Base-by-base conservation (phyloP, 2,797 vertebrate species). In the Hapalemur alaotrensis region DNA sequence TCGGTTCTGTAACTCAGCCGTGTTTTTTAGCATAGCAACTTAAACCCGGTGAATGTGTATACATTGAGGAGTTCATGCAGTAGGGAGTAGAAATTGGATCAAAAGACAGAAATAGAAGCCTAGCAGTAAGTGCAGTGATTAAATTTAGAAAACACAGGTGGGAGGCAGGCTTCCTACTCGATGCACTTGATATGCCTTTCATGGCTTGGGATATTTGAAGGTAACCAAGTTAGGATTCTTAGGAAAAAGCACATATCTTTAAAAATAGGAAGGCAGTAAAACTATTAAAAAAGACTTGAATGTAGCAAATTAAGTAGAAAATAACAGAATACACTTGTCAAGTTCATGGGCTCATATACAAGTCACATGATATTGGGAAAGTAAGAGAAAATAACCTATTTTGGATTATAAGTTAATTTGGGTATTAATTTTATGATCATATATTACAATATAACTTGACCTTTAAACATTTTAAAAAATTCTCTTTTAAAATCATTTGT, bases 141-240 rank as follows among this genome's bases (percentile, higher is more conserved):
- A 83, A 89, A 96, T 96, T 93, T 96, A 95, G 83, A 80, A 92
- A 63, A 67, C 67, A 46, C 78, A 92, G 76, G 70, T 95, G 76
- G 70, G 67, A 95, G 61, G 41, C 15, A 86, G 46, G 32, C 57
- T 94, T 96, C 38, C 52, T 80, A 79, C 38, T 63, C 1, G 0
- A 17, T 67, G n/a, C 28, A 88, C 23, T 75, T 35, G 63, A 70
- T 79, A 82, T 5, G 20, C 46, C 79, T 72, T 95, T 85, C 80
- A 70, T 67, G 52, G n/a, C 5, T 15, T 69, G 50, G 73, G 48
- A 41, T 76, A 59, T 17, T 20, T 91, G 59, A 91, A 88, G 43
- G 75, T 52, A 88, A 78, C 35, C 43, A 91, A 92, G 67, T 87
- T 54, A 85, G n/a, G 18, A 93, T 3, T 67, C 32, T 83, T 59